phyloP scores from a whole-genome alignment of 2,113 vertebrate genomes.

The Anhinga rufa region DNA sequence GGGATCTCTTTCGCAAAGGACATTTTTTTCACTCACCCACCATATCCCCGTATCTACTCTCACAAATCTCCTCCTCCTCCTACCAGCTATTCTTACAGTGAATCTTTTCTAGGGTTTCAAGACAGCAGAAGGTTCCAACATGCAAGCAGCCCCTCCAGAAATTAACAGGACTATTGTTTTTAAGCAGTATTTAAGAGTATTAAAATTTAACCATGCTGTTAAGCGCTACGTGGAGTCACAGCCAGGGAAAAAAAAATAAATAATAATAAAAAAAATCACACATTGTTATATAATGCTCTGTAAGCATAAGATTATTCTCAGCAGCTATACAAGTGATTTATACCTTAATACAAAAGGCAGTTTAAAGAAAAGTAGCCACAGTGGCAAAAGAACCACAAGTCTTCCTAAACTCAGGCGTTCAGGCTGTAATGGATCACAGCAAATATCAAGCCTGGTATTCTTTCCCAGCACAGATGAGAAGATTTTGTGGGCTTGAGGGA shows the following conservation, averaged over 20 bases:
- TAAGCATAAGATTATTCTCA: background rate
- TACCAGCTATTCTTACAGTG: background rate
- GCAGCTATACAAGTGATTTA: background rate
- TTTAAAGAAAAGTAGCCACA: background rate
- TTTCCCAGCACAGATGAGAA: background rate
- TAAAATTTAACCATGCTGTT: background rate
- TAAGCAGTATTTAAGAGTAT: background rate
- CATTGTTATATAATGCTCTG: background rate
- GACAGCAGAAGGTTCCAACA: background rate
- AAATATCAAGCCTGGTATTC: background rate
- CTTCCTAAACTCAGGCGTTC: background rate
- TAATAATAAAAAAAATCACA: background rate
- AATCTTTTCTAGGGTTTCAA: background rate
- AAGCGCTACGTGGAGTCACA: background rate
- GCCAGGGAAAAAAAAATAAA: background rate
- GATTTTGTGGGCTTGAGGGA: background rate
- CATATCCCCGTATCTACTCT: background rate
- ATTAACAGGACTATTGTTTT: background rate
- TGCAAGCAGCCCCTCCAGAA: background rate
- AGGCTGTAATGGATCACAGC: background rate
- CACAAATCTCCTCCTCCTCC: background rate
- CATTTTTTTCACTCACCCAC: background rate
- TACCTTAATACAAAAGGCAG: background rate
- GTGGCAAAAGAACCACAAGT: background rate
- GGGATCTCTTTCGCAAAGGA: background rate